Evolutionary conservation across 2,797 vertebrate genomes (phyloP), one percentile per base, ranked within the genome.

Genomic region (Hypotaenidia philippensis): DNA sequence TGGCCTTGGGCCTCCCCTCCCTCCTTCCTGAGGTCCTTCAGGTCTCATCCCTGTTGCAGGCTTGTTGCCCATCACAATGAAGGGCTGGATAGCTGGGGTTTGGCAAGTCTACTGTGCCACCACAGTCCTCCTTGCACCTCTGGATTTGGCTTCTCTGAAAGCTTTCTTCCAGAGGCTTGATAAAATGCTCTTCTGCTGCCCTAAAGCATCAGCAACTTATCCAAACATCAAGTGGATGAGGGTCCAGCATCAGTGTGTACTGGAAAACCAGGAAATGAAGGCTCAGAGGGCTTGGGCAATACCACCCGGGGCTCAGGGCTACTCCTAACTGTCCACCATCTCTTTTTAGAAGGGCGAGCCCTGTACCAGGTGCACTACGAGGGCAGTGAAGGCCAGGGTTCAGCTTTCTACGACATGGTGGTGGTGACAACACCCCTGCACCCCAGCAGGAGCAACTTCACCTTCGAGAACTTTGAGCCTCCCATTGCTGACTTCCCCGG

Each of bases 351-450:
- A 31, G 99, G 99, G 45, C 97, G 92, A 44, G 95, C 98, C 26
- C 97, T 99, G 87, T 99, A 99, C 97, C 98, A 98, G 94, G 98
- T 99, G 60, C 98, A 94, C 68, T 99, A 98, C 27, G 98, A 98
- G 92, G 97, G 97, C 23, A 92, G 97, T 6, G 94, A 91, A 27
- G 98, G 97, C 63, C 96, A 93, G 0, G 97, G 96, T 55, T 98
- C 98, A 0, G 98, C 99, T 55, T 97, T 98, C 76, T 99, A 99
- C 2, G 99, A 99, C 97, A 98, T 99, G 9, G 99, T 99, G 32
- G 98, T 99, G 65, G 89, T 99, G 82, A 99, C 99, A 0, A 98
- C 98, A 1, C 99, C 99, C 5, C 98, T 99, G 70, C 98, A 99
- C 68, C 97, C 98, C 49, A 96, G 96, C 66, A 97, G 98, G 4